Conservation (phyloP, 2,888 invertebrate species). For the Mythimna impura region DNA sequence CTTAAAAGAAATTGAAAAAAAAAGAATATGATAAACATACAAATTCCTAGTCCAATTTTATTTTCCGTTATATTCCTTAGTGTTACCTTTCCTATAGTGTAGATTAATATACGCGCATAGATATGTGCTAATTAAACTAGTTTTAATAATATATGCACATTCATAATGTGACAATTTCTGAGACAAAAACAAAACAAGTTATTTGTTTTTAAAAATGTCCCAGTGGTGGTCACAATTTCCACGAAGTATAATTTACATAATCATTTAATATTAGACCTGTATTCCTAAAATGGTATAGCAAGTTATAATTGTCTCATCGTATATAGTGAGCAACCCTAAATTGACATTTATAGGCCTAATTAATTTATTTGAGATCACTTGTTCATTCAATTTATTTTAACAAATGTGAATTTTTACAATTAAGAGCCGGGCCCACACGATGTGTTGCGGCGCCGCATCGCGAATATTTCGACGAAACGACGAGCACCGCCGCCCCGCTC, state of each 20-base stretch:
- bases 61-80: background rate
- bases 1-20: too few species aligned
- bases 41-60: background rate
- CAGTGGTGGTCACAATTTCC: background rate
- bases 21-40: background rate
- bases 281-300: too few species aligned
- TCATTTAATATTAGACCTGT: background rate
- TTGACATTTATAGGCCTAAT: too few species aligned
- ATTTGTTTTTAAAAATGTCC: constrained; percentile 4
- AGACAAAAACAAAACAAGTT: constrained; percentile 16
- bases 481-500: too few species aligned
- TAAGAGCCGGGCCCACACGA: too few species aligned
- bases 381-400: too few species aligned
- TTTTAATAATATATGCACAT: constrained; percentile 53
- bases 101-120: background rate
- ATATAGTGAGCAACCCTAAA: too few species aligned
- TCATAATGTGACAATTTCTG: constrained; percentile 3
- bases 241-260: background rate
- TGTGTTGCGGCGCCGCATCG: too few species aligned
- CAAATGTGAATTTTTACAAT: too few species aligned
- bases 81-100: background rate
- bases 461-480: too few species aligned
- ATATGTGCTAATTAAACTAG: constrained; percentile 43
- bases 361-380: too few species aligned
- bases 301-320: too few species aligned